Evolutionary conservation across 2,797 vertebrate species (phyloP), one percentile per base, ranked within the genome.

Genomic region (Lerista edwardsae): DNA sequence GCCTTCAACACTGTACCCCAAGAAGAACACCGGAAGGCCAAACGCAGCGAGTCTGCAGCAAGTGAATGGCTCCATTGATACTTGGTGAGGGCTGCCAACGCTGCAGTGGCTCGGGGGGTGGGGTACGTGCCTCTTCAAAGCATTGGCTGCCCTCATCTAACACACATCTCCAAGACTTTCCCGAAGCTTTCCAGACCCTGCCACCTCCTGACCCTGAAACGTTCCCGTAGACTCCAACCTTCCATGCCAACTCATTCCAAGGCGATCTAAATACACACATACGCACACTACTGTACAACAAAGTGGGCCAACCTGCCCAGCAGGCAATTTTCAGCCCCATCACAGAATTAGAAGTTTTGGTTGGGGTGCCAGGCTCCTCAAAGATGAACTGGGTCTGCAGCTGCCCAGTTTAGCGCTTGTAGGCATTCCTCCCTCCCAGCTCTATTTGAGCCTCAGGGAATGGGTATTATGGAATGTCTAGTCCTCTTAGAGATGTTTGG

Each of bases 391-490:
- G 41, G 61, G 57, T 73, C 31, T 80, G 31, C 57, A 84, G 65
- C 21, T n/a, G 23, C 29, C 29, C 44, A 19, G 29, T 29, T 64
- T 47, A 1, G 27, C 39, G 51, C 23, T n/a, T n/a, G 73, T 29
- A 64, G 64, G 62, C 19, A 25, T 83, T 77, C 3, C 19, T 41
- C 41, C n/a, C 7, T 15, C n/a, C 44, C 21, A 51, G 81, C 12
- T 15, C 2, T 4, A 12, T 72, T 44, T 29, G 41, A 21, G 71
- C 64, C 88, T 82, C 86, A 84, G 86, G 85, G 71, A 84, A 86
- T 19, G 3, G 59, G 12, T 62, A 31, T 44, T 59, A 74, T 8
- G 85, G 29, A 64, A 79, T 88, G 86, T 85, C 79, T 85, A 17
- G 9, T n/a, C 87, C 79, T 89, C 51, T 89, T 86, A 78, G 1